phyloP scores from a whole-genome alignment of 2,113 vertebrate species.

The Nettapus auritus region DNA sequence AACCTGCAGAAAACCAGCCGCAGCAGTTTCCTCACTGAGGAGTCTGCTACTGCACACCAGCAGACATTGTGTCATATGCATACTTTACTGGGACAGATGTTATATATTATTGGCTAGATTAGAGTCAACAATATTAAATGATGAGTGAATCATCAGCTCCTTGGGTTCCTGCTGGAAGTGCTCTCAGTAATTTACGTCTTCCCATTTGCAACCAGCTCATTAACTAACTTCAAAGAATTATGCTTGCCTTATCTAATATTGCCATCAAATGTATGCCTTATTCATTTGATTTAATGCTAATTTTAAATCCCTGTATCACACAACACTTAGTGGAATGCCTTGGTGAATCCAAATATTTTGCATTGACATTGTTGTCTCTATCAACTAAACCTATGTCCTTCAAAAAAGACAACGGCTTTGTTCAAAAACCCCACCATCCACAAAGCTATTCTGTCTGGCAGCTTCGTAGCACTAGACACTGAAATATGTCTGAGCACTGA shows the following conservation, averaged over 20 bases:
- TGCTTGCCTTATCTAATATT: slow-evolving; percentile 44
- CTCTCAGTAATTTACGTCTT: slow-evolving; percentile 40
- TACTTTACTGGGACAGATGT: background rate
- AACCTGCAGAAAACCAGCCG: background rate
- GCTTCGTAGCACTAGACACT: rapidly evolving
- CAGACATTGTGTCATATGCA: slow-evolving; percentile 45
- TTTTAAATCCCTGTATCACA: slow-evolving; percentile 21
- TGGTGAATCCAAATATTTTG: background rate
- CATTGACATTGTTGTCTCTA: background rate
- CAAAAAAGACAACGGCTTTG: background rate
- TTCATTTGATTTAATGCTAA: slow-evolving; percentile 15
- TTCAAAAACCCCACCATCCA: background rate
- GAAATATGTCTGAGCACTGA: background rate
- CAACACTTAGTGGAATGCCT: background rate
- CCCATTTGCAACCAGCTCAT: slow-evolving; percentile 29
- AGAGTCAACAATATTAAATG: slow-evolving; percentile 57
- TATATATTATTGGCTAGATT: slow-evolving; percentile 22
- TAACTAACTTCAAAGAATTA: slow-evolving; percentile 46
- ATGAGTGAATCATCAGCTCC: slow-evolving; percentile 52
- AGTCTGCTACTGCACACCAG: background rate
- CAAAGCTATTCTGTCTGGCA: background rate
- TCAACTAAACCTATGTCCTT: background rate
- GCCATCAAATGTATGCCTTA: slow-evolving; percentile 26
- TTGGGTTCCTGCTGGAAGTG: slow-evolving; percentile 47
- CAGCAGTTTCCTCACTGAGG: background rate